phyloP scores from a whole-genome alignment of 2,113 vertebrate species.

The Microtus oregoni region DNA sequence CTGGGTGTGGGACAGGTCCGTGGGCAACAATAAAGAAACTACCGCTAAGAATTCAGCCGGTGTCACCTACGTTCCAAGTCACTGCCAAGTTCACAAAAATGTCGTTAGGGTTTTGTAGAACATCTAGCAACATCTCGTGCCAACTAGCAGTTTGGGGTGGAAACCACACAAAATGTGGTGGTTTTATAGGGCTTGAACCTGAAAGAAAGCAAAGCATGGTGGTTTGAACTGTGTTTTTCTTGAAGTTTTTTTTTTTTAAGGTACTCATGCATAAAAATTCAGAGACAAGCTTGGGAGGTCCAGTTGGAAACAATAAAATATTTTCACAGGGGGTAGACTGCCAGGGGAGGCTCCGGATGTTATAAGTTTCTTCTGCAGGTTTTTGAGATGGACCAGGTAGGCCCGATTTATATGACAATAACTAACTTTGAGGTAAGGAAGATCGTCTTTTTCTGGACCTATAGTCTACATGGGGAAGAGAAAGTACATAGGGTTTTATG shows the following conservation, averaged over 20 bases:
- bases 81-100: constrained; percentile 44
- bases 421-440: constrained; percentile 40
- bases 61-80: constrained; percentile 62
- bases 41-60: constrained; percentile 36
- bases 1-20: background rate
- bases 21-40: constrained; percentile 24
- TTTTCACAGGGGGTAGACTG: constrained; percentile 62
- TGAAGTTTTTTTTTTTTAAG: constrained; percentile 57
- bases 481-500: constrained; percentile 28
- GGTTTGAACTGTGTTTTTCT: constrained; percentile 76
- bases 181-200: constrained; percentile 76
- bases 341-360: constrained; percentile 38
- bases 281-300: constrained; percentile 71
- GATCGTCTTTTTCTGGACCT: constrained; percentile 28
- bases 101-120: constrained; percentile 61
- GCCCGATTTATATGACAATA: background rate
- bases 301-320: constrained; percentile 76
- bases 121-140: constrained; percentile 43
- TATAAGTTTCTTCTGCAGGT: constrained; percentile 36
- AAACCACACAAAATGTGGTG: constrained; percentile 81
- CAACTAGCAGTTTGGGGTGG: constrained; percentile 70
- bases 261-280: constrained; percentile 73
- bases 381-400: constrained; percentile 2
- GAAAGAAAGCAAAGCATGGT: constrained; percentile 78
- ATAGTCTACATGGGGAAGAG: constrained; percentile 19